Conservation (phyloP, 2,797 vertebrate genomes). For the Macrochelys suwanniensis region DNA sequence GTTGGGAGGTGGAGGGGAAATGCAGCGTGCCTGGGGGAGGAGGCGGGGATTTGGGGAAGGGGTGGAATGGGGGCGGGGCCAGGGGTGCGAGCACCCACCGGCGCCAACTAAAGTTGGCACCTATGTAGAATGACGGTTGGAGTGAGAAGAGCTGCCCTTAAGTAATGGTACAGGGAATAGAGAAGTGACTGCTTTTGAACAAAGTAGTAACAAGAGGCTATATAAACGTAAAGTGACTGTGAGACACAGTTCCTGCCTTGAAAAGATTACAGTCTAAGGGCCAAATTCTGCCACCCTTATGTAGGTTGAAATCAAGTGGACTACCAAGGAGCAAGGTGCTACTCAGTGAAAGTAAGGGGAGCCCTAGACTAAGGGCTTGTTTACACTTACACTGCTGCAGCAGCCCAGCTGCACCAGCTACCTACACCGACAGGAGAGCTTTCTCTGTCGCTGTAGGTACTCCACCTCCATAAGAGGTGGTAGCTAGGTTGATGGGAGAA, state of each 20-base stretch:
- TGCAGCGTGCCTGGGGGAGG: too few relatives aligned
- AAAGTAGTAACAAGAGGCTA: neutral
- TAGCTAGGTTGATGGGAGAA: too few relatives aligned
- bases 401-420: too few relatives aligned
- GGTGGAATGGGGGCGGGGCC: too few relatives aligned
- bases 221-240: neutral
- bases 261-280: rapidly evolving
- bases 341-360: neutral
- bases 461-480: too few relatives aligned
- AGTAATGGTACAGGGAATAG: neutral
- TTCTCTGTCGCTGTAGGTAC: too few relatives aligned
- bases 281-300: neutral
- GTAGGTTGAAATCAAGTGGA: neutral
- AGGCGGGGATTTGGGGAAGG: too few relatives aligned
- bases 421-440: too few relatives aligned
- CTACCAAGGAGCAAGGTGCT: neutral
- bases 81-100: too few relatives aligned
- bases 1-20: too few relatives aligned
- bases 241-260: neutral
- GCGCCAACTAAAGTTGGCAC: too few relatives aligned
- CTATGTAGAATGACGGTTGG: too few relatives aligned
- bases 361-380: neutral
- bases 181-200: neutral
- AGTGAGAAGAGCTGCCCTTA: neutral
- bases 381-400: neutral